These are phyloP conservation scores for Sebastes miniatus DNA, from an alignment of 2,797 vertebrate genomes.

Conservation along the genomic window DNA sequence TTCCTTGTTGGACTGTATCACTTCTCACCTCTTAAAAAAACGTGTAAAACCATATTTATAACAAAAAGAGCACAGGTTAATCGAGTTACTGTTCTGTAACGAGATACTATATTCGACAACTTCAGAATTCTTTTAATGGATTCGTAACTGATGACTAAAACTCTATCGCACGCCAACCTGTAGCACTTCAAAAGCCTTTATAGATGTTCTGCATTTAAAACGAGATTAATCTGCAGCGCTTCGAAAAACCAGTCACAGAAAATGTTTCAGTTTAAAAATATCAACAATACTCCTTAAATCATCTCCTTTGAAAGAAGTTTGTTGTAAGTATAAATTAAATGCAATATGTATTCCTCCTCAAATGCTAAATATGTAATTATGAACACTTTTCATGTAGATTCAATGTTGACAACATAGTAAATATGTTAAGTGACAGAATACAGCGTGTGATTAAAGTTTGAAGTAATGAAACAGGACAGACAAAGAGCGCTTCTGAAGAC, in stretches of 20 bases:
- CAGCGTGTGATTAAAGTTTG: not conserved
- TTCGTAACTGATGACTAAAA: too few species aligned
- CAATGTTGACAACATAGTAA: not conserved
- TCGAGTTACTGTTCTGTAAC: too few species aligned
- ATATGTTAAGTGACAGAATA: not conserved
- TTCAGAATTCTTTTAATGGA: too few species aligned
- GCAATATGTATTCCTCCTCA: not conserved
- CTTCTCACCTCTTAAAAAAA: too few species aligned
- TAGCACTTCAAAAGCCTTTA: too few species aligned
- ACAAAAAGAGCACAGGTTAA: too few species aligned
- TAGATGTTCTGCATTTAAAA: not conserved
- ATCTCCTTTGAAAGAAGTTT: not conserved
- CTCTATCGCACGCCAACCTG: too few species aligned
- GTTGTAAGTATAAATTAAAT: not conserved
- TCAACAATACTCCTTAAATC: not conserved
- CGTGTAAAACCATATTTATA: too few species aligned
- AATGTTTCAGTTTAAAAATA: not conserved
- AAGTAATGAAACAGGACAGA: conserved; percentile 2
- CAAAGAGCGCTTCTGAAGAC: not conserved
- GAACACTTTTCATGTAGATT: not conserved
- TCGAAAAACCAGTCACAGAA: not conserved
- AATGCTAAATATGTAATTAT: not conserved
- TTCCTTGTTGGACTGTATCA: too few species aligned
- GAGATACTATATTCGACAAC: too few species aligned
- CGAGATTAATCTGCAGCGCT: not conserved